Base-by-base conservation (phyloP, 2,888 invertebrate species). In the Agrotis puta region DNA sequence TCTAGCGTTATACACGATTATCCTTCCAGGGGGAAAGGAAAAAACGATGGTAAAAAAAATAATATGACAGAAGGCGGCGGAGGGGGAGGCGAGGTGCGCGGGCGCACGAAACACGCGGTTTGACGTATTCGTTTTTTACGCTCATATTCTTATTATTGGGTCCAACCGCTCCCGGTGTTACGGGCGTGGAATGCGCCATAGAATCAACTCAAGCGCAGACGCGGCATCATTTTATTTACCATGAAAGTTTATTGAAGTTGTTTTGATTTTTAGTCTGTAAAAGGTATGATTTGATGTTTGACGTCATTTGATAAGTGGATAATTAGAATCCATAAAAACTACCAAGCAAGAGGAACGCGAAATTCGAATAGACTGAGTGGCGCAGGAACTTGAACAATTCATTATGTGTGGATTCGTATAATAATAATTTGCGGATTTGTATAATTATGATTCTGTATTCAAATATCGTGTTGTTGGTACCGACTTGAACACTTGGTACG, bases 111-210 rank as follows among this genome's bases (percentile, higher is more conserved):
- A 89, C 91, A 87, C 89, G 88, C 88, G 88, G 92, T 92, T 93
- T 93, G 93, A 93, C 91, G 92, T 93, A 91, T 92, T 93, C 93
- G 92, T 96, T 94, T 95, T 94, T 94, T 95, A 93, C 90, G 91
- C 92, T 92, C 93, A 93, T 94, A 93, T 94, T 94, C 93, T 93
- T 95, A 95, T 95, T 95, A 94, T 95, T 95, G 93, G 92, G 92
- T 90, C 91, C 92, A 91, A 92, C 91, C 93, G 96, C 96, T 96
- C 95, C 96, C 93, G 95, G 96, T 96, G 95, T 96, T 96, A 96
- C 96, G 96, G 89, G 87, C 92, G 91, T 85, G 95, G 96, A 95
- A 96, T 96, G 95, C 92, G 91, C 89, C 92, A 92, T 85, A 94
- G 95, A 95, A 79, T 81, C 33, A 82, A 86, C 74, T 83, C 75